phyloP scores from a whole-genome alignment of 2,888 invertebrate genomes.

The Timema podura region DNA sequence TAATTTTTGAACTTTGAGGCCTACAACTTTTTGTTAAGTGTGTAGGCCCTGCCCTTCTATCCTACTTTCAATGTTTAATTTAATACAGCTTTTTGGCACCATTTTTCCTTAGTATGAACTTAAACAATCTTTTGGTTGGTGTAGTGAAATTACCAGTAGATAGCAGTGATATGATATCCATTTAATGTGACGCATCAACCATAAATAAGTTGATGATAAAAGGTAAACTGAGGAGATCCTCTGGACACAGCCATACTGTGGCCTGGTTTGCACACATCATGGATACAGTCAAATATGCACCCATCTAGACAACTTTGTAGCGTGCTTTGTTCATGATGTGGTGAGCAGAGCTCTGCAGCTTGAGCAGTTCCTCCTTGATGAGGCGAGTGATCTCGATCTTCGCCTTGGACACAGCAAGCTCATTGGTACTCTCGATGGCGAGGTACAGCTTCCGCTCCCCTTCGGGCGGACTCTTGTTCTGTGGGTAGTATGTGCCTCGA shows the following conservation, averaged over 20 bases:
- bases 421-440: slow-evolving; percentile 97
- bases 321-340: slow-evolving; percentile 87
- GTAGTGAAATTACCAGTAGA: too few relatives aligned
- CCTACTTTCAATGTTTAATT: too few relatives aligned
- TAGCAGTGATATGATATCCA: too few relatives aligned
- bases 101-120: too few relatives aligned
- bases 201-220: too few relatives aligned
- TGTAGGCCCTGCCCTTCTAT: too few relatives aligned
- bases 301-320: slow-evolving; percentile 79
- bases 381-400: slow-evolving; percentile 96
- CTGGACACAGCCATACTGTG: neutral
- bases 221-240: too few relatives aligned
- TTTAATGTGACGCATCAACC: too few relatives aligned
- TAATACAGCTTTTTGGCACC: too few relatives aligned
- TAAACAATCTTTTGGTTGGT: too few relatives aligned
- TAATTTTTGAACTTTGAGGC: too few relatives aligned
- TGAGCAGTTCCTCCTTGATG: slow-evolving; percentile 95
- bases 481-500: slow-evolving; percentile 88
- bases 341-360: slow-evolving; percentile 81
- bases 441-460: slow-evolving; percentile 94
- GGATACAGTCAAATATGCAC: neutral
- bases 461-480: slow-evolving; percentile 84
- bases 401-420: slow-evolving; percentile 91
- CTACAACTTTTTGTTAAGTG: too few relatives aligned
- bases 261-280: neutral